Percentiles rank a stretch among this genome's conserved stretches.
These are phyloP conservation scores for Pachycephala philippinensis DNA, from an alignment of 2,113 vertebrate species.

Conservation along the genomic window DNA sequence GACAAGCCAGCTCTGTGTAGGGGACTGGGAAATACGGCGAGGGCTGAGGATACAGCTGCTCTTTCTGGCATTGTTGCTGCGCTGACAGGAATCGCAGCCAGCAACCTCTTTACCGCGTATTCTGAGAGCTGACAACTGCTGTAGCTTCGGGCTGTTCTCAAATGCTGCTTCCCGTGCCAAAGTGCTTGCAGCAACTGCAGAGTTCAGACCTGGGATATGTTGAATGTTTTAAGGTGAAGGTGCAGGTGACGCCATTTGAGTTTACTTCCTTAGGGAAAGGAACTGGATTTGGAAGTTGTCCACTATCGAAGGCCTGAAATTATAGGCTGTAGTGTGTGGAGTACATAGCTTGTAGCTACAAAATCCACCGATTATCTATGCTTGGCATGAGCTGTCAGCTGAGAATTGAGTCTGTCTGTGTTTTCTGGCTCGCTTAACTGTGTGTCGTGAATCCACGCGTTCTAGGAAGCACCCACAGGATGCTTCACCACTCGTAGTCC, in stretches of 20 bases:
- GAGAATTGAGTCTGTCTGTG: too few species aligned
- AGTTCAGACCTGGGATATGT: not conserved
- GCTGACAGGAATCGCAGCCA: not conserved
- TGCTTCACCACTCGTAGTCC: too few species aligned
- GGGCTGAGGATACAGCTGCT: not conserved
- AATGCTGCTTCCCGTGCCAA: not conserved
- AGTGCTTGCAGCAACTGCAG: not conserved
- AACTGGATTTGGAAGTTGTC: not conserved
- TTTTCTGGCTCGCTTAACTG: not conserved
- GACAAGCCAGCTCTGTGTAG: not conserved
- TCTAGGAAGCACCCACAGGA: not conserved
- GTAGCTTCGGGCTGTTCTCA: not conserved
- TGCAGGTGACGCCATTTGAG: not conserved
- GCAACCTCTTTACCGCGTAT: not conserved
- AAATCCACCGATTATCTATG: not conserved
- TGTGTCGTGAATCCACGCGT: fast-evolving
- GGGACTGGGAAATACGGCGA: not conserved
- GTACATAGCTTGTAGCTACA: not conserved
- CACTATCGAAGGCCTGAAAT: not conserved
- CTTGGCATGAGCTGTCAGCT: not conserved
- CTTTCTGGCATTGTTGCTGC: not conserved
- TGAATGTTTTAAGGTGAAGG: not conserved
- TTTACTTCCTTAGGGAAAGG: not conserved
- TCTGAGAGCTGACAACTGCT: not conserved
- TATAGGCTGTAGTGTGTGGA: not conserved